phyloP scores from a whole-genome alignment of 2,888 invertebrate species.

The Beris chalybata region DNA sequence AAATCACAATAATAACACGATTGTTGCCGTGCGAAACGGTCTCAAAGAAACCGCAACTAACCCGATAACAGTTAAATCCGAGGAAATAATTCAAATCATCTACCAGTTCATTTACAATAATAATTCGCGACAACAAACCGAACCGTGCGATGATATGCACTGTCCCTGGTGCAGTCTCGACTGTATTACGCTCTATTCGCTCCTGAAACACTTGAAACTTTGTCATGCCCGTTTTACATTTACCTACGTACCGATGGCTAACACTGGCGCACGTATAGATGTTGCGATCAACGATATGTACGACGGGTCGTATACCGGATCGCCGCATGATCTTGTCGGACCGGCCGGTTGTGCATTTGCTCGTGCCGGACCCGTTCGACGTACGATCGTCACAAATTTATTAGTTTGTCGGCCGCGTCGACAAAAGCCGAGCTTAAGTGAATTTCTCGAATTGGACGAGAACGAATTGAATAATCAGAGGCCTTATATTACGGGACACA shows the following conservation, averaged over 20 bases:
- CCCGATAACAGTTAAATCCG: slow-evolving; percentile 34
- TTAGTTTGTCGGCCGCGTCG: slow-evolving; percentile 64
- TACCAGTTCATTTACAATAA: slow-evolving; percentile 97
- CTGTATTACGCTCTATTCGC: slow-evolving; percentile 82
- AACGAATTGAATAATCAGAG: slow-evolving; percentile 82
- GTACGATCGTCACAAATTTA: slow-evolving; percentile 65
- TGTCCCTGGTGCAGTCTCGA: slow-evolving; percentile 97
- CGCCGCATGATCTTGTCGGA: slow-evolving; percentile 84
- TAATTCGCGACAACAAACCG: slow-evolving; percentile 92
- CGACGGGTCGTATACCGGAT: slow-evolving; percentile 93
- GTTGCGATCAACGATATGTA: slow-evolving; percentile 94
- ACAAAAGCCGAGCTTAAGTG: slow-evolving; percentile 69
- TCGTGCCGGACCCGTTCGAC: slow-evolving; percentile 65
- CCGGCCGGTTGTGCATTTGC: slow-evolving; percentile 70
- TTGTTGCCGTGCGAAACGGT: slow-evolving; percentile 32
- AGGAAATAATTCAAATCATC: slow-evolving; percentile 75
- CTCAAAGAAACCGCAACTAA: slow-evolving; percentile 37
- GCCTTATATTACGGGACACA: slow-evolving; percentile 88
- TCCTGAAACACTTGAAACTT: slow-evolving; percentile 90
- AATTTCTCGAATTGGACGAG: slow-evolving; percentile 87
- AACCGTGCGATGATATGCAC: slow-evolving; percentile 87
- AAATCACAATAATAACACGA: slow-evolving; percentile 43
- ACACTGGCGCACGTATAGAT: slow-evolving; percentile 84
- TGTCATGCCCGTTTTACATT: slow-evolving; percentile 94
- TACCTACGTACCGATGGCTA: slow-evolving; percentile 64